Conservation (phyloP, 1,140 invertebrate species). For the Pseudobourletiella spinata region DNA sequence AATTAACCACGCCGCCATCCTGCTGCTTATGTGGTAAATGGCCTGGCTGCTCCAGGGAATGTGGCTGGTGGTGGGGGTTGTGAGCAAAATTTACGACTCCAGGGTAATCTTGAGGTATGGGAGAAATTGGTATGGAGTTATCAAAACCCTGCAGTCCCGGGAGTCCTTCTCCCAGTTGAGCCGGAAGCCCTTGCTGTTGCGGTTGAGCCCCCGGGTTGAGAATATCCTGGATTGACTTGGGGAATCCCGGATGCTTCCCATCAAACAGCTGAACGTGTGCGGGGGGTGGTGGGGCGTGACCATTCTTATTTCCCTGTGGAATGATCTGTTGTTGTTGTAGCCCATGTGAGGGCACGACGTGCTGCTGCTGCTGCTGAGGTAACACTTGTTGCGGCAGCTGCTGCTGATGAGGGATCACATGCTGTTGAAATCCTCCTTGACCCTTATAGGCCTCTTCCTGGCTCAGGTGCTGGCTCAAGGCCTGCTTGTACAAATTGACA, state of each 20-base stretch:
- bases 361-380: neutral
- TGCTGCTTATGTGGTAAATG: neutral
- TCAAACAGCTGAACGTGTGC: neutral
- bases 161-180: too few relatives aligned
- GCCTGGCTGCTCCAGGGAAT: neutral
- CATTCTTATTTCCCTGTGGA: neutral
- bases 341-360: neutral
- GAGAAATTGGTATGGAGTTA: neutral
- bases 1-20: neutral
- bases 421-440: neutral
- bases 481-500: slow-evolving; percentile 1
- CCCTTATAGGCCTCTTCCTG: neutral
- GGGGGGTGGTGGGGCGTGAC: neutral
- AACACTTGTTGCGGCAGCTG: neutral
- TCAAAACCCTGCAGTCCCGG: neutral
- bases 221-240: slow-evolving; percentile 32
- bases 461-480: slow-evolving; percentile 6
- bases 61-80: neutral
- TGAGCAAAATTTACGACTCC: neutral
- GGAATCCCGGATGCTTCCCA: neutral
- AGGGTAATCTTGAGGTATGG: neutral
- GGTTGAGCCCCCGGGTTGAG: slow-evolving; percentile 11
- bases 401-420: neutral
- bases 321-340: neutral
- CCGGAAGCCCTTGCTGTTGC: too few relatives aligned